phyloP scores from a whole-genome alignment of 1,140 invertebrate species.

The Drosophila burlai region DNA sequence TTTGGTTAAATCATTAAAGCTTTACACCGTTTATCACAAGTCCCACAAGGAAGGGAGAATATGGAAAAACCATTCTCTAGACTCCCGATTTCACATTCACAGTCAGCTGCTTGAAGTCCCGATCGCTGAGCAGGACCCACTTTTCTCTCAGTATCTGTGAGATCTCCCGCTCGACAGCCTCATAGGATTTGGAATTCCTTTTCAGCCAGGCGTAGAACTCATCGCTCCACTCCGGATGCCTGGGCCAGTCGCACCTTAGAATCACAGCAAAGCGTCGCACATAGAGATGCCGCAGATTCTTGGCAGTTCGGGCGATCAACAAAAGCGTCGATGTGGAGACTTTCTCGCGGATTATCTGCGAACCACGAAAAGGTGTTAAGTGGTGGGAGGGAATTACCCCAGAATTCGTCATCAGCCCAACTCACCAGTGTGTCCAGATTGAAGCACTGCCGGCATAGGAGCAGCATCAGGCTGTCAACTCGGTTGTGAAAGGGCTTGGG shows the following conservation, averaged over 20 bases:
- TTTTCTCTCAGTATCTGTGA: slow-evolving; percentile 88
- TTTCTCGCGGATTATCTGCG: slow-evolving; percentile 90
- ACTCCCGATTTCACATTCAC: slow-evolving; percentile 62
- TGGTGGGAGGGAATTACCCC: neutral
- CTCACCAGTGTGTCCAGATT: slow-evolving; percentile 89
- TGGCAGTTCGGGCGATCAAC: slow-evolving; percentile 89
- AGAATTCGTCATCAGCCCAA: neutral
- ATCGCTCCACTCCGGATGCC: slow-evolving; percentile 88
- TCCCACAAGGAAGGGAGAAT: slow-evolving; percentile 1
- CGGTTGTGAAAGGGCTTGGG: slow-evolving; percentile 88
- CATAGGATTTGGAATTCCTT: slow-evolving; percentile 88
- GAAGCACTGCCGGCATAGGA: slow-evolving; percentile 88
- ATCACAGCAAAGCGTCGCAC: slow-evolving; percentile 91
- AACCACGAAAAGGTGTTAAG: neutral
- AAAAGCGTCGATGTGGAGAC: slow-evolving; percentile 93
- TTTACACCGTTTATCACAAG: slow-evolving; percentile 77
- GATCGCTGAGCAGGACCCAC: slow-evolving; percentile 92
- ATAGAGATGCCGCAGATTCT: slow-evolving; percentile 88
- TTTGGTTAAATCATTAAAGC: slow-evolving; percentile 64
- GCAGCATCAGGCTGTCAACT: slow-evolving; percentile 88
- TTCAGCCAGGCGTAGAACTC: slow-evolving; percentile 90
- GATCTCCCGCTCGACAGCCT: slow-evolving; percentile 89
- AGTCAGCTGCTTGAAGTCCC: slow-evolving; percentile 88
- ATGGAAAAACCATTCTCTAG: neutral
- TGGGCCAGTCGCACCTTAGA: slow-evolving; percentile 90